Evolutionary conservation across 2,113 vertebrate species (phyloP).

Genomic region (Nothocercus julius): DNA sequence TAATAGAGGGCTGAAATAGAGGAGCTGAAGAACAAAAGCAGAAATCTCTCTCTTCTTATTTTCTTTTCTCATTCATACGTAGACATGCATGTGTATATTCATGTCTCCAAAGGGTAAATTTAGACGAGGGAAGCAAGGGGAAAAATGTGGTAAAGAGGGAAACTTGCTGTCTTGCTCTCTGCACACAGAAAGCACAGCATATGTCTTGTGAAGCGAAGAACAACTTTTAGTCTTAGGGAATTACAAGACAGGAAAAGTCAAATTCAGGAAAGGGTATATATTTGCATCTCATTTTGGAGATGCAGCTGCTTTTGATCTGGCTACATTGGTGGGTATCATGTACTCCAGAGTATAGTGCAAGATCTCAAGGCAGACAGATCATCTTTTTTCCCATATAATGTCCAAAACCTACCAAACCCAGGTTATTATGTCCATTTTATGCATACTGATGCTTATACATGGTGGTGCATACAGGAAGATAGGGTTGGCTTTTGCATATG

Average conservation of each 20-base stretch:
- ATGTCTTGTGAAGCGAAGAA: background rate
- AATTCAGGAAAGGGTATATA: background rate
- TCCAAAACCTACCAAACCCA: background rate
- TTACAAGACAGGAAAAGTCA: background rate
- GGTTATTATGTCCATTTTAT: background rate
- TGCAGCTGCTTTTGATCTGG: background rate
- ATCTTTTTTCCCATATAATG: background rate
- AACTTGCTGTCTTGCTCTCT: background rate
- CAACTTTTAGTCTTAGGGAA: background rate
- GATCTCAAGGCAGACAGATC: background rate
- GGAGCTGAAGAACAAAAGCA: background rate
- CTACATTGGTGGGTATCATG: background rate
- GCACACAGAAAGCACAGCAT: background rate
- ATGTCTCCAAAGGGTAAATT: background rate
- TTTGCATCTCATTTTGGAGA: background rate
- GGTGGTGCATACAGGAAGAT: background rate
- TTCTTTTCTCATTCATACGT: background rate
- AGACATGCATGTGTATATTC: background rate
- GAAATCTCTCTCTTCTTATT: background rate
- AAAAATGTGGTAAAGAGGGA: background rate
- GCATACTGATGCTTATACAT: background rate
- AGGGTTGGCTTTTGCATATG: background rate
- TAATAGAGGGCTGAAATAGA: background rate
- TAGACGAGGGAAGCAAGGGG: background rate
- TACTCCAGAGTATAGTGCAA: background rate